phyloP scores from a whole-genome alignment of 2,888 invertebrate genomes.

The Agrotis puta region DNA sequence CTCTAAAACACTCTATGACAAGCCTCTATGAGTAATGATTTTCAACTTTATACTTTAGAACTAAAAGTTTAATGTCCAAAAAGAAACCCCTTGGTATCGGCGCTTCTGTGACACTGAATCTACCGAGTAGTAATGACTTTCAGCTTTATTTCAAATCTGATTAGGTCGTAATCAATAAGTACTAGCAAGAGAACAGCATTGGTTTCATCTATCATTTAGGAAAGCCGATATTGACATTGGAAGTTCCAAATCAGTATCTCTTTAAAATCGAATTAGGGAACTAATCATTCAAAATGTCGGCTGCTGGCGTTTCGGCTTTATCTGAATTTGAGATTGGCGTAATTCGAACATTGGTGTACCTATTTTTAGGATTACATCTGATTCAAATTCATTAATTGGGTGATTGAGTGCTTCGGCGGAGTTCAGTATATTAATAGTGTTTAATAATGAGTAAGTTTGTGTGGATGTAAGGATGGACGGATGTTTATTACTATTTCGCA shows the following conservation, averaged over 20 bases:
- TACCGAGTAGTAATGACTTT: neutral
- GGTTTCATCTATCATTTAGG: neutral
- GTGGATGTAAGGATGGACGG: too few species aligned
- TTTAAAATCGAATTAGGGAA: constrained; percentile 43
- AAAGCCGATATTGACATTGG: constrained; percentile 11
- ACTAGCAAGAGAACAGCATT: neutral
- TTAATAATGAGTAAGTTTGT: too few species aligned
- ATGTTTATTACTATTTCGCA: too few species aligned
- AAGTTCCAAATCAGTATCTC: constrained; percentile 24
- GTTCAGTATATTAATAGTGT: too few species aligned
- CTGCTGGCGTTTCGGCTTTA: constrained; percentile 12
- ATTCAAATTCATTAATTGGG: constrained; percentile 3
- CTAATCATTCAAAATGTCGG: constrained; percentile 45
- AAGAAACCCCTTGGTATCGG: too few species aligned
- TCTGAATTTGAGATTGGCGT: neutral
- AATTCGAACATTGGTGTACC: constrained; percentile 2
- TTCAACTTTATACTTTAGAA: too few species aligned
- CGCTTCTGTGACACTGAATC: too few species aligned
- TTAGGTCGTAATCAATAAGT: neutral
- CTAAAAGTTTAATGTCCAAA: too few species aligned
- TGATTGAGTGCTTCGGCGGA: neutral
- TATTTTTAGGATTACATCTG: constrained; percentile 12
- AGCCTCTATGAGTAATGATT: too few species aligned
- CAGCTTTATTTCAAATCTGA: neutral
- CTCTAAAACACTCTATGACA: too few species aligned